Conservation (phyloP, 2,113 vertebrate species). For the Agapornis roseicollis region DNA sequence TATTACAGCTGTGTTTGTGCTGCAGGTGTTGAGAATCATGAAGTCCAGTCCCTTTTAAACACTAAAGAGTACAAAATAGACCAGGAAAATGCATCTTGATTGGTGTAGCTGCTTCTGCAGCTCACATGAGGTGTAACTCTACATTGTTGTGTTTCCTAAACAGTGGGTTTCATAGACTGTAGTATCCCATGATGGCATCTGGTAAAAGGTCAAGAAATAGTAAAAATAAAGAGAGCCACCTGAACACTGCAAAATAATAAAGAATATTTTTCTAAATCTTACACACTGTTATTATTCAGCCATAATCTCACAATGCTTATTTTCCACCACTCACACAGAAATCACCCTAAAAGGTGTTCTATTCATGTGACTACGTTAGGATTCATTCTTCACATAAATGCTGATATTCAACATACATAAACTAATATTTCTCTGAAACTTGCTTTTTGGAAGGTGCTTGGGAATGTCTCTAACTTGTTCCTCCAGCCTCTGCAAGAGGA, state of each 20-base stretch:
- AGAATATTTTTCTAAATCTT: not conserved
- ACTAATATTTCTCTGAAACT: not conserved
- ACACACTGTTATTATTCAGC: not conserved
- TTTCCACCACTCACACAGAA: not conserved
- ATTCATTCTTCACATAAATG: not conserved
- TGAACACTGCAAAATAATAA: not conserved
- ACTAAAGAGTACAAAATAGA: not conserved
- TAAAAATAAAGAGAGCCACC: not conserved
- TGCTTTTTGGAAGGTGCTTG: not conserved
- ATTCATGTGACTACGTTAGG: not conserved
- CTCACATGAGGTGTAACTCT: not conserved
- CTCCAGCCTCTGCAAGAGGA: not conserved
- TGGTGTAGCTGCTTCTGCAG: slow-evolving; percentile 15
- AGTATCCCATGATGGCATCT: not conserved
- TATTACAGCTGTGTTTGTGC: slow-evolving; percentile 52
- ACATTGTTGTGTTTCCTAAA: slow-evolving; percentile 9
- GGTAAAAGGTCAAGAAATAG: not conserved
- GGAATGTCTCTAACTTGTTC: not conserved
- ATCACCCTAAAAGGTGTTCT: not conserved
- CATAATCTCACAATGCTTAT: not conserved
- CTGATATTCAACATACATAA: not conserved
- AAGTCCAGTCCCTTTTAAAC: not conserved
- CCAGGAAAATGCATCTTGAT: not conserved
- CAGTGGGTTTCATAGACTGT: not conserved
- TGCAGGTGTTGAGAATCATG: not conserved